Conservation (phyloP, 2,113 vertebrate genomes). For the Laticauda colubrina region DNA sequence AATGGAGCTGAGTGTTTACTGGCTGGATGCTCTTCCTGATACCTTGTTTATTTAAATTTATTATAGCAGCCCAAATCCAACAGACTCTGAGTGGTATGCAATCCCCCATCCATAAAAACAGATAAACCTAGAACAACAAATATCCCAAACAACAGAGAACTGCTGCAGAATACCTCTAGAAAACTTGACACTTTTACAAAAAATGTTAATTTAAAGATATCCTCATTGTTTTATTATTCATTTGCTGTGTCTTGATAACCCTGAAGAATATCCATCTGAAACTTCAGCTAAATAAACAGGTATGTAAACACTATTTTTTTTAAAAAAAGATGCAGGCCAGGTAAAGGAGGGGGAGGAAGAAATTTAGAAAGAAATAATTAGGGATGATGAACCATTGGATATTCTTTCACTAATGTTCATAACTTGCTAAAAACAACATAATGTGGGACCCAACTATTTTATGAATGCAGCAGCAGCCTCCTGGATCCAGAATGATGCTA, state of each 20-base stretch:
- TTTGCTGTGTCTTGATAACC: constrained; percentile 11
- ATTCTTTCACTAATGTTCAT: not conserved
- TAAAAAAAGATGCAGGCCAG: not conserved
- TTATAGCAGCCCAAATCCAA: not conserved
- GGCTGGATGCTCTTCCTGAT: not conserved
- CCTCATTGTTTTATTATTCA: constrained; percentile 28
- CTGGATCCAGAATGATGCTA: not conserved
- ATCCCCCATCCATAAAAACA: not conserved
- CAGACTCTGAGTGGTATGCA: not conserved
- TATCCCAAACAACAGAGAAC: not conserved
- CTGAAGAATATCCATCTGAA: constrained; percentile 19
- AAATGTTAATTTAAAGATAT: constrained; percentile 3
- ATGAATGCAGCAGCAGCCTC: not conserved
- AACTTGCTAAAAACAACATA: not conserved
- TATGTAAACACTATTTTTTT: not conserved
- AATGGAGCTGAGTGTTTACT: not conserved
- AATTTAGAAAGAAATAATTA: not conserved
- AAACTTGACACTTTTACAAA: not conserved
- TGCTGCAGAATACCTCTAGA: not conserved
- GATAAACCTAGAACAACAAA: not conserved
- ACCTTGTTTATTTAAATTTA: not conserved
- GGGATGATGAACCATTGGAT: not conserved
- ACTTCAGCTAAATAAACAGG: constrained; percentile 31
- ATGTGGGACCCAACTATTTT: not conserved
- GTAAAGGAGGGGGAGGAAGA: constrained; percentile 1